Percentiles rank a stretch among this genome's conserved stretches.
Evolutionary conservation across 2,113 vertebrate genomes (phyloP).

Genomic region (Eleginops maclovinus): DNA sequence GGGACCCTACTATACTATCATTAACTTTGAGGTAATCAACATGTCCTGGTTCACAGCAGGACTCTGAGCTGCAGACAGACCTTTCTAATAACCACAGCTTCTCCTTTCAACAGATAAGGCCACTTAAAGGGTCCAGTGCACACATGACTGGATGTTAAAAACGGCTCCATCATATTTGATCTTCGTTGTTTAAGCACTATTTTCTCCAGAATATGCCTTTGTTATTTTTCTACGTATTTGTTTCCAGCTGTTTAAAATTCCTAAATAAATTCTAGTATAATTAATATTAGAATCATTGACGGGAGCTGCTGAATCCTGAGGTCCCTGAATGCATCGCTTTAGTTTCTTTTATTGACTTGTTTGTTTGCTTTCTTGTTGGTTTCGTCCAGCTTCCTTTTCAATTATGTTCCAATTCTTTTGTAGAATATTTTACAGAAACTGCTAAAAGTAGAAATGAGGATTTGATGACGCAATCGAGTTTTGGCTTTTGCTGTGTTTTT

Average conservation of each 20-base stretch:
- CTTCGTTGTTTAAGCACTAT: not conserved
- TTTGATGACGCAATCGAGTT: not conserved
- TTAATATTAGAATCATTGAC: not conserved
- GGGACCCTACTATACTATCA: too few relatives aligned
- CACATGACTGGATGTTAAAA: too few relatives aligned
- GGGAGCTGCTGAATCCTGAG: not conserved
- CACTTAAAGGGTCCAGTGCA: too few relatives aligned
- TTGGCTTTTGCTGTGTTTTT: not conserved
- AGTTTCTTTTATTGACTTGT: not conserved
- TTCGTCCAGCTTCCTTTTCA: not conserved
- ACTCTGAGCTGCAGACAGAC: too few relatives aligned
- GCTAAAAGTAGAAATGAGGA: not conserved
- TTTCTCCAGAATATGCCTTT: slow-evolving; percentile 35
- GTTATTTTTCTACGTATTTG: not conserved
- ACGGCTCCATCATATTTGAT: not conserved
- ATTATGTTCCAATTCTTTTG: not conserved
- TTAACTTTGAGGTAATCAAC: too few relatives aligned
- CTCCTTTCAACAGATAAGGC: too few relatives aligned
- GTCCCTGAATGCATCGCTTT: not conserved
- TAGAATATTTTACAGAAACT: not conserved
- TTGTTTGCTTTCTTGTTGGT: not conserved
- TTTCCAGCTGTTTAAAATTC: not conserved
- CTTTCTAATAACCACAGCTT: too few relatives aligned
- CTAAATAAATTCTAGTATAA: not conserved
- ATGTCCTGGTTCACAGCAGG: too few relatives aligned